Conservation (phyloP, 2,888 invertebrate genomes). For the Agrotis exclamationis region DNA sequence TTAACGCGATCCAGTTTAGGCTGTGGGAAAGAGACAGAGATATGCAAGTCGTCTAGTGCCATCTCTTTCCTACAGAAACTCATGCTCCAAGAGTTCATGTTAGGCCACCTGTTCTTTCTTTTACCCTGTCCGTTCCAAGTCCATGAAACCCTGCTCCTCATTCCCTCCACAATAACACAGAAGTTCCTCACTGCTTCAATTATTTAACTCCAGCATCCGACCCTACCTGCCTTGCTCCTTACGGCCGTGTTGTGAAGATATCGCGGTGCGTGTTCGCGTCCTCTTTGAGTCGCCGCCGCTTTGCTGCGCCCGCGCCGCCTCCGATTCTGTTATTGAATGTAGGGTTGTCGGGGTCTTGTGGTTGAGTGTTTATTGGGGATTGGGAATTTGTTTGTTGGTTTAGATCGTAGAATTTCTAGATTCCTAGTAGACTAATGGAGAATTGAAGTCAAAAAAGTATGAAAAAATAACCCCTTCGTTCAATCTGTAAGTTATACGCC, state of each 20-base stretch:
- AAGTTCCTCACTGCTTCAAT: constrained; percentile 23
- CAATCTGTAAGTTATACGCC: no score
- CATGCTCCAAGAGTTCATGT: no score
- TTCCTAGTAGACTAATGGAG: no score
- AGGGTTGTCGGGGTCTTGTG: constrained; percentile 73
- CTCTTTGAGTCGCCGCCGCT: constrained; percentile 76
- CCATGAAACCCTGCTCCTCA: background rate
- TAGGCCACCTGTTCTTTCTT: no score
- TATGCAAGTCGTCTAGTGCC: no score
- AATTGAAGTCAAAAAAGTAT: no score
- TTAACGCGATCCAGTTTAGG: no score
- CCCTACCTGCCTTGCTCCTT: constrained; percentile 47
- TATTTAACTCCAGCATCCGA: constrained; percentile 35
- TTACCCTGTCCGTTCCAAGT: no score
- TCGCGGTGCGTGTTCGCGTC: constrained; percentile 75
- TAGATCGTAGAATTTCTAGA: no score
- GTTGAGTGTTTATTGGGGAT: background rate
- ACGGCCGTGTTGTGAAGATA: constrained; percentile 73
- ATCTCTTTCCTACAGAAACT: no score
- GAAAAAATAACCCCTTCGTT: no score
- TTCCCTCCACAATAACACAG: constrained; percentile 18
- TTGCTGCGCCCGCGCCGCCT: constrained; percentile 77
- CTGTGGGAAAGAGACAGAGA: no score
- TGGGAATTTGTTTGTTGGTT: background rate
- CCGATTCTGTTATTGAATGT: constrained; percentile 78